Percentiles rank a stretch among this genome's conserved stretches.
These are phyloP conservation scores for Drosophila mulleri DNA, from an alignment of 2,888 invertebrate species.

Conservation along the genomic window DNA sequence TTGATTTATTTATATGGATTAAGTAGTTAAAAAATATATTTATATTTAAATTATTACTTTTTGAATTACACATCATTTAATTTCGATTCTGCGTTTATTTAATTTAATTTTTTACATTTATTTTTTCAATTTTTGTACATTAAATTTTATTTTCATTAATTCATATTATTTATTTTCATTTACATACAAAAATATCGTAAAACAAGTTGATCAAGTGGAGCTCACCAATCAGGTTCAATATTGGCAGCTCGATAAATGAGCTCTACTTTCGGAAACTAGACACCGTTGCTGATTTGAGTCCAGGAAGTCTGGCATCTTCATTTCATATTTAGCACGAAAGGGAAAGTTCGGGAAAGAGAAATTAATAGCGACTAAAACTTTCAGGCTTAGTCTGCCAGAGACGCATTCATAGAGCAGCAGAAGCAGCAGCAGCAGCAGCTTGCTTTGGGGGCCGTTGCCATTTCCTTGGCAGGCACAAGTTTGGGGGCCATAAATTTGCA, in stretches of 20 bases:
- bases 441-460: conserved; percentile 12
- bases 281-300: conserved; percentile 21
- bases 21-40: too few relatives aligned
- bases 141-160: too few relatives aligned
- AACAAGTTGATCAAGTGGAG: not conserved
- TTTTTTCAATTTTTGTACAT: too few relatives aligned
- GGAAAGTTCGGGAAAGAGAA: conserved; percentile 58
- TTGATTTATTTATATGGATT: too few relatives aligned
- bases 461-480: conserved; percentile 57
- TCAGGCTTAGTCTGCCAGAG: conserved; percentile 52
- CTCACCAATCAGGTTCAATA: not conserved
- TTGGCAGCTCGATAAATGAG: conserved; percentile 17
- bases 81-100: too few relatives aligned
- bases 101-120: too few relatives aligned
- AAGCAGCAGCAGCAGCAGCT: conserved; percentile 1
- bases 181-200: not conserved
- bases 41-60: too few relatives aligned
- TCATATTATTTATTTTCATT: too few relatives aligned
- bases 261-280: conserved; percentile 18
- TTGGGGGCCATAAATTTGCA: conserved; percentile 71
- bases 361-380: conserved; percentile 72
- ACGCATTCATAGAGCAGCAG: conserved; percentile 29
- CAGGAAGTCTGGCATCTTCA: conserved; percentile 40
- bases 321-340: conserved; percentile 58
- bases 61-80: too few relatives aligned